A percentile compares a stretch with the other conserved stretches of the same genome.
phyloP scores from a whole-genome alignment of 2,888 invertebrate species.

The Drosophila formosana region DNA sequence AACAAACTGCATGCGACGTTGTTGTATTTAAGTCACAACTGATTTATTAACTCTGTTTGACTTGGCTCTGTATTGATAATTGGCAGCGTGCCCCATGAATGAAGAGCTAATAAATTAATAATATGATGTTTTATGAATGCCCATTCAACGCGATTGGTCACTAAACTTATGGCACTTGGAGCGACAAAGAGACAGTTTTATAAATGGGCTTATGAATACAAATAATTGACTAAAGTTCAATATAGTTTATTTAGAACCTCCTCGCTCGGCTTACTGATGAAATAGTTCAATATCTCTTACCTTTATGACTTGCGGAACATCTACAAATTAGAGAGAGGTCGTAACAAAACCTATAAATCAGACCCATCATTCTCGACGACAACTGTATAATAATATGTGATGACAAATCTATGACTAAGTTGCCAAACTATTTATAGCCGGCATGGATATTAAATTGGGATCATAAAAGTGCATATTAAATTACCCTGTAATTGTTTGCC shows the following conservation, averaged over 20 bases:
- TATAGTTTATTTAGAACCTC: neutral
- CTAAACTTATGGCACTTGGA: slow-evolving; percentile 6
- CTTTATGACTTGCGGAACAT: slow-evolving; percentile 3
- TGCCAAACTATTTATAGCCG: neutral
- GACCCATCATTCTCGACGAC: neutral
- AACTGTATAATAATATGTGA: slow-evolving; percentile 24
- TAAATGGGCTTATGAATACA: neutral
- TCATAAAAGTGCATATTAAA: slow-evolving; percentile 25
- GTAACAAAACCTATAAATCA: slow-evolving; percentile 32
- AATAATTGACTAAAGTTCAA: neutral
- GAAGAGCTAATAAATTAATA: slow-evolving; percentile 28
- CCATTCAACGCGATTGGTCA: neutral
- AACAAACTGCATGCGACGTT: slow-evolving; percentile 30
- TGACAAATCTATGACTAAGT: slow-evolving; percentile 31
- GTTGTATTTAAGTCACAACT: slow-evolving; percentile 13
- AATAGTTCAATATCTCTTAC: neutral
- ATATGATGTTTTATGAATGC: slow-evolving; percentile 10
- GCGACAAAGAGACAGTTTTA: slow-evolving; percentile 4
- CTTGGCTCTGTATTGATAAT: slow-evolving; percentile 13
- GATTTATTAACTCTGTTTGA: slow-evolving; percentile 28
- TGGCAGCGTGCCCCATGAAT: slow-evolving; percentile 9
- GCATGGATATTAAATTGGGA: slow-evolving; percentile 17
- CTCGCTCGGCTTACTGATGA: neutral
- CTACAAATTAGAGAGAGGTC: neutral
- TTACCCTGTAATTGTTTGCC: neutral